phyloP scores from a whole-genome alignment of 2,797 vertebrate genomes.

The Centroberyx gerrardi region DNA sequence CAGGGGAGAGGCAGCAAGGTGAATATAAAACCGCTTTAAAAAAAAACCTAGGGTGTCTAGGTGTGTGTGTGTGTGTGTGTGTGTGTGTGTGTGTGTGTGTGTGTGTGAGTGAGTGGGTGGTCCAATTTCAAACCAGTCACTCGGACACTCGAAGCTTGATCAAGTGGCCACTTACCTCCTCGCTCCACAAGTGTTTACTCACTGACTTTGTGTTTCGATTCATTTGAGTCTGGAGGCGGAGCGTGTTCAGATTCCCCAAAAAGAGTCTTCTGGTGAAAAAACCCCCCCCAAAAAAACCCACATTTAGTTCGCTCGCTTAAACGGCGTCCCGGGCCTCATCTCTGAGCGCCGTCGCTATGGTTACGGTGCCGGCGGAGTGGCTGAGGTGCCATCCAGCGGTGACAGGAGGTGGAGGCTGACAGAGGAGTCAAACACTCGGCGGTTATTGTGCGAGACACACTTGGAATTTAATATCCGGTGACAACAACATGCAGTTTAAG shows the following conservation, averaged over 20 bases:
- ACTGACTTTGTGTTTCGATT: not conserved
- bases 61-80: not conserved
- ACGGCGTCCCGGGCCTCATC: not conserved
- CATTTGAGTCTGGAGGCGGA: not conserved
- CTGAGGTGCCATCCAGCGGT: slow-evolving; percentile 13
- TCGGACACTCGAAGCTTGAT: not conserved
- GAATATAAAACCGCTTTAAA: not conserved
- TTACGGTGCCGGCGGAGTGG: slow-evolving; percentile 24
- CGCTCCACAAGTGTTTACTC: not conserved
- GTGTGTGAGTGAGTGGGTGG: not conserved
- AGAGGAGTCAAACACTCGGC: slow-evolving; percentile 19
- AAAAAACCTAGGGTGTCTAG: not conserved
- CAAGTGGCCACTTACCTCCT: not conserved
- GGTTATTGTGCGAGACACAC: slow-evolving; percentile 25
- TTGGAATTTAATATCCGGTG: slow-evolving; percentile 17
- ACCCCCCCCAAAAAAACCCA: not conserved
- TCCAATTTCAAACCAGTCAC: not conserved
- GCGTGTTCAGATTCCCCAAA: not conserved
- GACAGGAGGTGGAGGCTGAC: slow-evolving; percentile 13
- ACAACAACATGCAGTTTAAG: slow-evolving; percentile 25
- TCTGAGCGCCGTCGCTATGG: slow-evolving; percentile 42
- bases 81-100: not conserved
- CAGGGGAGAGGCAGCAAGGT: not conserved
- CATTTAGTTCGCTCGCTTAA: not conserved
- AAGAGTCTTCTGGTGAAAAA: not conserved